Base-by-base conservation (phyloP, 2,113 vertebrate species). In the Acrocephalus kingi region DNA sequence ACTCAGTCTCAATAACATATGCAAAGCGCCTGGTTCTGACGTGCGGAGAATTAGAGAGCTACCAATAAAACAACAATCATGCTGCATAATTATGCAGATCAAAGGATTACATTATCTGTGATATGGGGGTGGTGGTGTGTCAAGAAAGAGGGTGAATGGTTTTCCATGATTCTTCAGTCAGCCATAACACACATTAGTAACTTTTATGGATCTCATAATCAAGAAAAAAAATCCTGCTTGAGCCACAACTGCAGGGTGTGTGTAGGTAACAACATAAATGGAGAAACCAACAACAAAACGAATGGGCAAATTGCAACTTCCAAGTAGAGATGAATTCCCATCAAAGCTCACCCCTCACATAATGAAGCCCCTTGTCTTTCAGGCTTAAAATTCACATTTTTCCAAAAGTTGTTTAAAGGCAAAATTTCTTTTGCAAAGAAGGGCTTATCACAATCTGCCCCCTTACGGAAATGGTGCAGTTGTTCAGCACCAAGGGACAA, bases 21-120 rank as follows among this genome's bases (percentile, higher is more conserved):
- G 92, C 89, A 90, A 94, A 97, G 52, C 62, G 68, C 84, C 75
- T 59, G 67, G 92, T 94, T 84, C 76, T 94, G 95, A 94, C 43
- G 27, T 51, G 92, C 11, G 54, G 85, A 7, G 69, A 90, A 90
- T 95, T 93, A 94, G 68, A 95, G 63, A 88, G 92, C 37, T 41
- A 83, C 88, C 92, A 94, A 85, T 87, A 90, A 93, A 96, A 79
- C 78, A 90, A 73, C 85, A 92, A 90, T 88, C 54, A 85, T 62
- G 37, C 59, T 62, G 59, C 59, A 41, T 64, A 87, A 79, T 90
- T 87, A 94, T 10, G 28, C 54, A 83, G 82, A 95, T 95, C 94
- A 94, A 96, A 92, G 85, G 22, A 45, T 54, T 63, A 83, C 25
- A 73, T 68, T 90, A 84, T 62, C 87, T 85, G 35, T 64, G 62